A percentile compares a stretch with the other conserved stretches of the same genome.
These are phyloP conservation scores for Drosophila mauritiana DNA, from an alignment of 1,140 invertebrate species.

Conservation along the genomic window DNA sequence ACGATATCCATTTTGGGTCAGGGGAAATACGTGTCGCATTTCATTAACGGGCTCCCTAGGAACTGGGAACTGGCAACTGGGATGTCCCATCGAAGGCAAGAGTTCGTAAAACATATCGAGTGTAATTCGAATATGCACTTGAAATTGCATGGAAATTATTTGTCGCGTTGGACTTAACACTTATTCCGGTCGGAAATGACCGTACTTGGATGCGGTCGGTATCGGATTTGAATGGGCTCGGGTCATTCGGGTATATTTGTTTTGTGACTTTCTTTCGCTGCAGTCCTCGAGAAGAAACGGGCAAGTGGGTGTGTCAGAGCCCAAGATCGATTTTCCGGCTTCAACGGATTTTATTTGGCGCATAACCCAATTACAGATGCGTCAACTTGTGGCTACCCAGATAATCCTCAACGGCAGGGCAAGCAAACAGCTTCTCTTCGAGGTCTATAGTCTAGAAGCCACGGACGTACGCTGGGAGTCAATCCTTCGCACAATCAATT, in stretches of 20 bases:
- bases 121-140: constrained; percentile 82
- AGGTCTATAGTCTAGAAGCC: constrained; percentile 31
- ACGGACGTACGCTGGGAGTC: constrained; percentile 35
- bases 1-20: constrained; percentile 49
- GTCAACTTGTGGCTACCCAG: background rate
- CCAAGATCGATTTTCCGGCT: constrained; percentile 14
- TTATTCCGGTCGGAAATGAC: constrained; percentile 78
- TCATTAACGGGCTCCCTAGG: constrained; percentile 68
- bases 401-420: constrained; percentile 20
- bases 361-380: constrained; percentile 13
- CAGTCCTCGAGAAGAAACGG: constrained; percentile 1
- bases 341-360: constrained; percentile 2
- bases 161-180: constrained; percentile 62
- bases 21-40: constrained; percentile 80
- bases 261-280: constrained; percentile 32
- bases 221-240: constrained; percentile 36
- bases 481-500: constrained; percentile 61
- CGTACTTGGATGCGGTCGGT: constrained; percentile 47
- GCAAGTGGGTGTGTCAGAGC: constrained; percentile 49
- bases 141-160: constrained; percentile 79
- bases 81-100: constrained; percentile 55
- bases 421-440: constrained; percentile 13
- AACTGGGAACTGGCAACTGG: background rate
- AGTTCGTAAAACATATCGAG: constrained; percentile 61
- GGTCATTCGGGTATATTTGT: constrained; percentile 51